phyloP scores from a whole-genome alignment of 2,888 invertebrate genomes.

The Philhelius pedissequus region DNA sequence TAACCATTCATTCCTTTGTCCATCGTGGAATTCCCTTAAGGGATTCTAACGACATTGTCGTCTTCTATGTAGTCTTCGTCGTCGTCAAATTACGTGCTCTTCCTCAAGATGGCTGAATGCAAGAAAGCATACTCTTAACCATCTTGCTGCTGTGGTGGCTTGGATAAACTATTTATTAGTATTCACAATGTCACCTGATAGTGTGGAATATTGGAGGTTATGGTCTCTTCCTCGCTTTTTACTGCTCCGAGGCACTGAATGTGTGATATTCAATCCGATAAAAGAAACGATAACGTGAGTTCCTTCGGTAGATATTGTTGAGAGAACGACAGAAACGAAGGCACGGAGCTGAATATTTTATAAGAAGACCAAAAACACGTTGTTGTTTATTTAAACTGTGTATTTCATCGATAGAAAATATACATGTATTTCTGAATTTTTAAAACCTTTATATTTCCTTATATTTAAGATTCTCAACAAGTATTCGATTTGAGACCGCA shows the following conservation, averaged over 20 bases:
- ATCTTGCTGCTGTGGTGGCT: constrained; percentile 22
- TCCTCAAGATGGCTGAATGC: constrained; percentile 14
- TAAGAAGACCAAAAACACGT: not conserved
- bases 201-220: constrained; percentile 56
- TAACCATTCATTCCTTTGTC: constrained; percentile 57
- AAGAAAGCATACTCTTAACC: constrained; percentile 8
- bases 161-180: constrained; percentile 56
- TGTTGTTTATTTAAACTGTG: not conserved
- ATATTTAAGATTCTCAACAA: not conserved
- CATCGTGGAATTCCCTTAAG: constrained; percentile 30
- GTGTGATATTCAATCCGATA: constrained; percentile 55
- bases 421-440: not conserved
- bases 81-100: constrained; percentile 17
- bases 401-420: too few species aligned
- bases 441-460: too few species aligned
- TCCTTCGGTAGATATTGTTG: not conserved
- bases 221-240: constrained; percentile 15
- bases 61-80: not conserved
- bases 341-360: not conserved
- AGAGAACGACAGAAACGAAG: not conserved
- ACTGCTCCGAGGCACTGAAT: constrained; percentile 10
- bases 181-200: constrained; percentile 63
- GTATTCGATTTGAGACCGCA: not conserved
- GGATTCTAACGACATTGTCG: constrained; percentile 9
- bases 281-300: constrained; percentile 29